Base-by-base conservation (phyloP, 2,113 vertebrate genomes). In the Terrapene triunguis region DNA sequence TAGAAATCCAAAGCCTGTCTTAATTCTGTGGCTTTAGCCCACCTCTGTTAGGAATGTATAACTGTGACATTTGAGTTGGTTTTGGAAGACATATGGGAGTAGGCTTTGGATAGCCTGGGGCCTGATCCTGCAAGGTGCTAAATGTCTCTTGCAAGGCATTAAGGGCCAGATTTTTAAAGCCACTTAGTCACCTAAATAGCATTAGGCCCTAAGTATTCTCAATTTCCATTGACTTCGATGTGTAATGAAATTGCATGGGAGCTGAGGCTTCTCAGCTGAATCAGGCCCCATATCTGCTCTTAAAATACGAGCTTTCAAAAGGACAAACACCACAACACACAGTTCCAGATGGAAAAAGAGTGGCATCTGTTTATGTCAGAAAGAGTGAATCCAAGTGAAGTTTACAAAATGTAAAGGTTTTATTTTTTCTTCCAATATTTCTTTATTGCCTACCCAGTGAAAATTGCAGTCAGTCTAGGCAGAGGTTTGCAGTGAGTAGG, bases 291-390 rank as follows among this genome's bases (percentile, higher is more conserved):
- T 72, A 14, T 1, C 8, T 88, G 54, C 72, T 82, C 86, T 53
- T 54, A 13, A 57, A 89, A 80, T 44, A n/a, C 27, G 2, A 79
- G 29, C 22, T 88, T 62, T 76, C 51, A 29, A 82, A 86, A 88
- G 21, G 14, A 22, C 16, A 92, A 84, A 0, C 42, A 55, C 2
- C 1, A 8, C n/a, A n/a, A 2, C 57, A 78, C 53, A 48, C 51
- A 51, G 2, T 6, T 38, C 69, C 79, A 59, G 38, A 78, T 13
- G 2, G 5, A 89, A 78, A 92, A 29, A 59, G 57, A 59, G 38
- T 0, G 0, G 3, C 51, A 3, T 44, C 51, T 2, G 57, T 3
- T 10, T 42, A 5, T 38, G 50, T 11, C 2, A 11, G 8, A 82
- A 91, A 91, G 22, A 6, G 32, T 59, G 14, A 83, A 19, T 84